Conservation (phyloP, 2,888 invertebrate species). For the Limnephilus rhombicus region DNA sequence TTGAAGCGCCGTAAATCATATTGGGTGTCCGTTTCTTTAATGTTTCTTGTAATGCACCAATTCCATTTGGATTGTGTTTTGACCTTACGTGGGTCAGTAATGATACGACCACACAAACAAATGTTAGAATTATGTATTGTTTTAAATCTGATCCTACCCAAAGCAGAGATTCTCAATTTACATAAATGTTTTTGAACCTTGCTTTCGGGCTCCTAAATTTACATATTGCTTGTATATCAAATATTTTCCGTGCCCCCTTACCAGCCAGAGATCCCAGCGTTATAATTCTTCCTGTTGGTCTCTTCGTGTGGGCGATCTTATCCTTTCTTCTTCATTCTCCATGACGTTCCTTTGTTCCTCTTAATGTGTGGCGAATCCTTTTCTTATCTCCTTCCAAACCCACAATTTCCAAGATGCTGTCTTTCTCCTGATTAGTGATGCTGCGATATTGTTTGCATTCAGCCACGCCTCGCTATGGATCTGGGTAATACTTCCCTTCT, state of each 20-base stretch:
- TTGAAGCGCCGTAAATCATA: background rate
- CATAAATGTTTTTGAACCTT: background rate
- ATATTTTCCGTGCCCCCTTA: background rate
- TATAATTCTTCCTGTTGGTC: slow-evolving; percentile 7
- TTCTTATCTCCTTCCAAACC: slow-evolving; percentile 17
- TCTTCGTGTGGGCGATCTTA: background rate
- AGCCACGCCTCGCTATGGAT: background rate
- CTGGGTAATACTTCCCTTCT: background rate
- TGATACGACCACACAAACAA: background rate
- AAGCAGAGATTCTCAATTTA: background rate
- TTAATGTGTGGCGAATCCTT: slow-evolving; percentile 21
- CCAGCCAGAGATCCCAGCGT: background rate
- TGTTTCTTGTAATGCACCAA: background rate
- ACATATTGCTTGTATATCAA: background rate
- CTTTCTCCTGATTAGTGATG: slow-evolving; percentile 15
- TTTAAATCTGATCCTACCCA: background rate
- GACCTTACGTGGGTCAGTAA: background rate
- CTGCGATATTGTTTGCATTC: background rate
- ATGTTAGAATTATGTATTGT: background rate
- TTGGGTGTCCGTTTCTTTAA: background rate
- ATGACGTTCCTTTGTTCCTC: slow-evolving; percentile 24
- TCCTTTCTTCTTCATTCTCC: slow-evolving; percentile 4
- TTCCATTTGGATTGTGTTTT: background rate
- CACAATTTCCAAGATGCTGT: slow-evolving; percentile 15
- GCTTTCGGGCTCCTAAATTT: background rate